A percentile compares a stretch with the other conserved stretches of the same genome.
Evolutionary conservation across 2,888 invertebrate species (phyloP).

Genomic region (Philereme transversata): DNA sequence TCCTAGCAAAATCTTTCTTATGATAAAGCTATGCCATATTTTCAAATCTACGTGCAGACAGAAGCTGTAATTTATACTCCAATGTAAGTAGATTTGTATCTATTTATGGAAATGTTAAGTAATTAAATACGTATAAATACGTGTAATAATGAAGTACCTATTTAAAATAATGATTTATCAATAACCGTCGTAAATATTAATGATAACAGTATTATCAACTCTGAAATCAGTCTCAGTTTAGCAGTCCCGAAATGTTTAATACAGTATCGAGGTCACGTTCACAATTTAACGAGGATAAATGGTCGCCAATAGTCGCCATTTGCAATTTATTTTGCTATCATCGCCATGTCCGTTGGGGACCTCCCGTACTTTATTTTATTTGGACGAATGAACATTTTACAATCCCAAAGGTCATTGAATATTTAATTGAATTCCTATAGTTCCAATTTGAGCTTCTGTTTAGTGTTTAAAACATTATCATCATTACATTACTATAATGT

Average conservation of each 20-base stretch:
- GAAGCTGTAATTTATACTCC: no score
- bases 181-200: no score
- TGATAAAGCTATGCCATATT: no score
- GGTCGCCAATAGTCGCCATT: slow-evolving; percentile 54
- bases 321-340: slow-evolving; percentile 57
- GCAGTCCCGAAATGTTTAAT: slow-evolving; percentile 28
- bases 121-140: no score
- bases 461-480: background rate
- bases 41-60: no score
- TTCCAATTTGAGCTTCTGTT: slow-evolving; percentile 10
- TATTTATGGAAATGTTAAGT: no score
- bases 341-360: slow-evolving; percentile 46
- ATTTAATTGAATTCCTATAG: slow-evolving; percentile 26
- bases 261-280: slow-evolving; percentile 46
- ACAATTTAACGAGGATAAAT: slow-evolving; percentile 61
- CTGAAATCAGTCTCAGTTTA: background rate
- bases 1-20: no score
- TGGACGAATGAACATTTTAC: slow-evolving; percentile 42
- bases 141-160: no score
- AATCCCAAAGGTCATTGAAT: slow-evolving; percentile 34
- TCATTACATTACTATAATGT: background rate
- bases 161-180: no score
- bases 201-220: background rate
- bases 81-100: no score
- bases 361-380: slow-evolving; percentile 45